These are phyloP conservation scores for Caranx melampygus DNA, from an alignment of 2,113 vertebrate genomes.

Conservation along the genomic window DNA sequence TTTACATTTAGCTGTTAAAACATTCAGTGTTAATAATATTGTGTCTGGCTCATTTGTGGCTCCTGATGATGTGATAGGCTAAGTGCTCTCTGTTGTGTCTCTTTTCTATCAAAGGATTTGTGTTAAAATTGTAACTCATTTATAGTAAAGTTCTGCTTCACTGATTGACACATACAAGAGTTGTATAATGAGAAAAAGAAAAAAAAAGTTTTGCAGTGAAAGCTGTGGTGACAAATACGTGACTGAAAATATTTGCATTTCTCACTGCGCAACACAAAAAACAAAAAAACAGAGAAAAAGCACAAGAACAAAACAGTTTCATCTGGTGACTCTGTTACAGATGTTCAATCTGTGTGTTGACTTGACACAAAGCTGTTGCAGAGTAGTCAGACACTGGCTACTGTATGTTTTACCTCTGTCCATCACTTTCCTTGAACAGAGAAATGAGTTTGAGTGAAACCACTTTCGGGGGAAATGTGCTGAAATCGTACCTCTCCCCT, in stretches of 20 bases:
- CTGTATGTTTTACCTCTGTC: not conserved
- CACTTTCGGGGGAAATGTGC: conserved; percentile 5
- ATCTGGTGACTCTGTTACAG: not conserved
- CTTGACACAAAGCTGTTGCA: not conserved
- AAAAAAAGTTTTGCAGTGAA: not conserved
- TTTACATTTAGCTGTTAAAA: too few species aligned
- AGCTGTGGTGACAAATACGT: not conserved
- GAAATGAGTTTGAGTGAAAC: conserved; percentile 10
- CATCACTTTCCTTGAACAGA: not conserved
- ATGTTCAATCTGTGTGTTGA: not conserved
- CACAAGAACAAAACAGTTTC: not conserved
- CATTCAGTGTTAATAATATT: not conserved
- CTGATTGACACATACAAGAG: not conserved
- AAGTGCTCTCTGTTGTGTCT: not conserved
- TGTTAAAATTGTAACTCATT: too few species aligned
- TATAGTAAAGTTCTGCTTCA: not conserved
- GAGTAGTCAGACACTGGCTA: not conserved
- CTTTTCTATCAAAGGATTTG: not conserved
- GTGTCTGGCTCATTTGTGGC: not conserved
- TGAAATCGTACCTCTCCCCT: conserved; percentile 10
- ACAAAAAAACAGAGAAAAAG: not conserved
- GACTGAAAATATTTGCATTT: conserved; percentile 4
- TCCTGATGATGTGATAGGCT: not conserved
- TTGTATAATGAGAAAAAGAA: not conserved
- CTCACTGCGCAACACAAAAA: conserved; percentile 12